Percentiles rank a stretch among this genome's conserved stretches.
Evolutionary conservation across 2,888 invertebrate species (phyloP).

Genomic region (Strigamia maritima): DNA sequence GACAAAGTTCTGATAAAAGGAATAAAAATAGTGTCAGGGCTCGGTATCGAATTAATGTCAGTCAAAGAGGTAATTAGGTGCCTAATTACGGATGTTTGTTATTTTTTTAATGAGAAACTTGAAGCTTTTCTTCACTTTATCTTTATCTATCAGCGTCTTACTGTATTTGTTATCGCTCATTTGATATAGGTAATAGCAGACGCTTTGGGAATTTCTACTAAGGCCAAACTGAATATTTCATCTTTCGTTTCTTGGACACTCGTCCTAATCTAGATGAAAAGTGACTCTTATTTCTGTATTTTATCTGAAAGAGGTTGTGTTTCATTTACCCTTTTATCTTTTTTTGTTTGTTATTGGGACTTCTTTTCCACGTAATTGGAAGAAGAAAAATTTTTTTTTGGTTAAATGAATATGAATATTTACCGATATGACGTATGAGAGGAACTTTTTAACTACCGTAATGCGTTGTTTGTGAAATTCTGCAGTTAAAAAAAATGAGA

Average conservation of each 20-base stretch:
- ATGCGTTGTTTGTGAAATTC: too few relatives aligned
- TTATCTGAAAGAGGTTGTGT: not conserved
- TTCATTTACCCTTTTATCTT: not conserved
- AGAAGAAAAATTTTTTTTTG: too few relatives aligned
- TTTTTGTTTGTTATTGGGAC: not conserved
- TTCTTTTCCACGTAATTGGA: not conserved
- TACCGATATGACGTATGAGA: too few relatives aligned
- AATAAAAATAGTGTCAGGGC: not conserved
- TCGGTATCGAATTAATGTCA: too few relatives aligned
- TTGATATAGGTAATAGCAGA: not conserved
- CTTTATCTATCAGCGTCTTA: not conserved
- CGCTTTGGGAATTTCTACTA: not conserved
- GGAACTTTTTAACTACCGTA: too few relatives aligned
- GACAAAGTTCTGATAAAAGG: not conserved
- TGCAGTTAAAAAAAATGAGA: too few relatives aligned
- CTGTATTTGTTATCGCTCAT: not conserved
- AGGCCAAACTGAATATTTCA: not conserved
- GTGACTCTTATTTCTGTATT: not conserved
- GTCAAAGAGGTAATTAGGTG: not conserved
- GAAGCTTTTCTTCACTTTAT: not conserved
- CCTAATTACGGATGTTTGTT: not conserved
- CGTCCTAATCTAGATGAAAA: too few relatives aligned
- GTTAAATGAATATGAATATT: too few relatives aligned
- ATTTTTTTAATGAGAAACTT: not conserved
- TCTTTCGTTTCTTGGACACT: not conserved